A percentile compares a stretch with the other conserved stretches of the same genome.
Conservation (phyloP, 1,140 invertebrate genomes). For the Trachymyrmex septentrionalis region DNA sequence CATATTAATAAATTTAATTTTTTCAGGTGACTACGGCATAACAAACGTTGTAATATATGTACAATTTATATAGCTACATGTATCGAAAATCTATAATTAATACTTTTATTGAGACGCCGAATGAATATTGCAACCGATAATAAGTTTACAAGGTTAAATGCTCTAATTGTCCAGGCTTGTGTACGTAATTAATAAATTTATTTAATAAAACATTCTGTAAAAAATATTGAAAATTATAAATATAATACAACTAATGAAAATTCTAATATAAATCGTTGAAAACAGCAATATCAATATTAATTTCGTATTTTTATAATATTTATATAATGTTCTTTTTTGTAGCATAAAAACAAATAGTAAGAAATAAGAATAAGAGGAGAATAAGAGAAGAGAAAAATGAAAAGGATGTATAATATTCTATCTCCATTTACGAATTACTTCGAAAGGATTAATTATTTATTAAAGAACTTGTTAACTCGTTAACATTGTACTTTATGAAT, state of each 20-base stretch:
- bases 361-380: not conserved
- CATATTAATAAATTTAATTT: not conserved
- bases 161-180: not conserved
- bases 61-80: not conserved
- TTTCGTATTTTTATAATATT: no score
- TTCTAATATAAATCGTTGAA: not conserved
- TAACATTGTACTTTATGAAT: not conserved
- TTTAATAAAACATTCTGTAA: not conserved
- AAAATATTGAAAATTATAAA: not conserved
- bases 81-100: constrained; percentile 20
- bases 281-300: not conserved
- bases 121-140: not conserved
- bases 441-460: not conserved
- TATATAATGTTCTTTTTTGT: not conserved
- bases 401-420: not conserved
- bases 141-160: not conserved
- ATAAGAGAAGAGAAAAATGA: not conserved
- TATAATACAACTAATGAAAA: not conserved
- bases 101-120: not conserved
- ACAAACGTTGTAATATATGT: not conserved
- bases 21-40: not conserved
- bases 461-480: not conserved
- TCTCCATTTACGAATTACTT: not conserved
- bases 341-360: not conserved
- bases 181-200: not conserved